Evolutionary conservation across 92 coral and sea anemone species (phyloP), one percentile per base, ranked within the genome.

Genomic region (Umimayanthus chanpuru): DNA sequence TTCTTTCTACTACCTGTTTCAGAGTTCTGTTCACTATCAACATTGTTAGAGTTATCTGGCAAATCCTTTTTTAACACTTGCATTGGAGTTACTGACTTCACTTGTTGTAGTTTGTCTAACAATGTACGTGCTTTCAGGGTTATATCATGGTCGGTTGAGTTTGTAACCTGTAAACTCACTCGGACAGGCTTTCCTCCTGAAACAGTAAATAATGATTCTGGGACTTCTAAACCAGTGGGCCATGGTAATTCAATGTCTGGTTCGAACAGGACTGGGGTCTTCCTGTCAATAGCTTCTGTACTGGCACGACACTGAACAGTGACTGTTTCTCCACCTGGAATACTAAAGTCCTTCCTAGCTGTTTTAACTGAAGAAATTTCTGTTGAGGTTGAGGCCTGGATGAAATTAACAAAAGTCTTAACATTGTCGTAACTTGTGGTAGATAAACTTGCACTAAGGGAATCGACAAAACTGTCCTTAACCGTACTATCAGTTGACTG

Each of bases 251-350:
- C 88, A 18, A 85, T 80, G 26, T 93, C 94, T 83, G 90, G 93
- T 85, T 93, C 94, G 73, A 95, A 90, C 65, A 93, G 49, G 67
- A 88, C 98, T 5, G 95, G 93, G 47, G 90, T 78, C 20, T 81
- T 78, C 29, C 74, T 70, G 55, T 89, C 85, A 21, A 86, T 76
- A 56, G 82, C 87, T 11, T 94, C 94, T 2, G 92, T 47, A 83
- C 83, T 87, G 39, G 93, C 94, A 68, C 91, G 95, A 43, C 94
- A 93, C 2, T 91, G 14, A 55, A 93, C 84, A n/a, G 73, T 16
- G 6, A 89, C 86, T 6, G 94, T 67, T 81, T 88, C 85, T 28
- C 81, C 82, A 30, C 79, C 64, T 10, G 92, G 98, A 49, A 94
- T 85, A 50, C 73, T 72, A 16, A 76, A 73, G 75, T 92, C 89